Evolutionary conservation across 37 sponge, comb jelly and placozoan genomes (phyloP), one percentile per base, ranked within the genome.

Genomic region (Mnemiopsis leidyi): DNA sequence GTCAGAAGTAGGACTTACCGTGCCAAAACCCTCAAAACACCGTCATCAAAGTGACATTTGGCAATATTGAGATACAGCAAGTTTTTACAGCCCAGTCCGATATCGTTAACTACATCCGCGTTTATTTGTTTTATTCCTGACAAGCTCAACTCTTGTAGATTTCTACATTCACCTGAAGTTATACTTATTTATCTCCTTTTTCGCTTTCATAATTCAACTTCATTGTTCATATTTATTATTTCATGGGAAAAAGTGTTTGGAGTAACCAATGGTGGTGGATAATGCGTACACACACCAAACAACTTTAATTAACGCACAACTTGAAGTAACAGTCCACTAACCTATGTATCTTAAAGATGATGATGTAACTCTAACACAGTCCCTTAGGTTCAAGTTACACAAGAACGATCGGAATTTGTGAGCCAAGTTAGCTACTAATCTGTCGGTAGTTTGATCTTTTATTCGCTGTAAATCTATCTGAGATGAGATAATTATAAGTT

Each of bases 31-130:
- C 95, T 88, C 0, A 98, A 93, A 34, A 93, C 93, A 38, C 94
- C 94, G 93, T 98, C 97, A 25, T 96, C 96, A 39, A 95, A 90
- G 71, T 95, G 77, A 76, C 96, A 95, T 76, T 94, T 94, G 28
- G 99, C 96, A 35, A 98, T 83, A 83, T 98, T 98, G 37, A 98
- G 94, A 69, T 97, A 97, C 71, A 98, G 95, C 28, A 98, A 94
- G 30, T 95, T 96, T 34, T 94, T 39, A 76, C 99, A 98, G 0
- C 95, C 95, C 33, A 85, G 79, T n/a, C 92, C 94, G 35, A 97
- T 94, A 33, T 77, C 69, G 29, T 94, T 93, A 38, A 98, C 76
- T 28, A 92, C 94, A 16, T 96, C 95, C 36, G 96, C 99, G 93
- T 95, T 68, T 3, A 94, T 38, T 21, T 7, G 32, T 0, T 38